Conservation (phyloP, 2,113 vertebrate species). For the Chlorodrepanis virens region DNA sequence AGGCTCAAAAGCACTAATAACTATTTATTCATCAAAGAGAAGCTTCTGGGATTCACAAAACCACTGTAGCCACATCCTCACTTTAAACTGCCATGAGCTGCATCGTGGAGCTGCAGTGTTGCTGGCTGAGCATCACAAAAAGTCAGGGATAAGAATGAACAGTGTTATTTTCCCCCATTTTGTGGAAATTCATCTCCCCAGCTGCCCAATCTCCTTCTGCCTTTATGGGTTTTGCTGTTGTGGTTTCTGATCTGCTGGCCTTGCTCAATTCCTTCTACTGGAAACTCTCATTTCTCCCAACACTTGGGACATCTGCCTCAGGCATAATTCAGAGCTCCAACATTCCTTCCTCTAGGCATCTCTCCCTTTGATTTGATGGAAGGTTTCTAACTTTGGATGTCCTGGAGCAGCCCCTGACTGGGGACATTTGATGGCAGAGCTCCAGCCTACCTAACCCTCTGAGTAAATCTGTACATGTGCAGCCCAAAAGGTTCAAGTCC, state of each 20-base stretch:
- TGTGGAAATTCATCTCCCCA: not conserved
- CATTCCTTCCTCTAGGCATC: not conserved
- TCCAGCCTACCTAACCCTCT: not conserved
- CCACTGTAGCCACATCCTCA: not conserved
- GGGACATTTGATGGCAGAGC: not conserved
- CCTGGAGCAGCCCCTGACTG: not conserved
- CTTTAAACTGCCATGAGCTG: not conserved
- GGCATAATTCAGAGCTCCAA: not conserved
- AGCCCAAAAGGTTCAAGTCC: not conserved
- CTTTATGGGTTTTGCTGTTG: not conserved
- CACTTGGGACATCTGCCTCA: not conserved
- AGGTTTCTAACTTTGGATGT: not conserved
- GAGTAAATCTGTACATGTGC: not conserved
- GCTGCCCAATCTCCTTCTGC: not conserved
- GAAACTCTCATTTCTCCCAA: not conserved
- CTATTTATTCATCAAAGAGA: conserved; percentile 36
- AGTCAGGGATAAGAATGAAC: not conserved
- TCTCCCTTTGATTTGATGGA: not conserved
- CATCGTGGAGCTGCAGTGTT: accelerated
- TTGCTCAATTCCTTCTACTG: not conserved
- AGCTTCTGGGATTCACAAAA: not conserved
- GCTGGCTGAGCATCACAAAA: not conserved
- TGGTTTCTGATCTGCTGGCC: not conserved
- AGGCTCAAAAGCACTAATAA: conserved; percentile 17
- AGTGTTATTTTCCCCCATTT: accelerated